Evolutionary conservation across 2,888 invertebrate genomes (phyloP).

Genomic region (Gryllus longicercus): DNA sequence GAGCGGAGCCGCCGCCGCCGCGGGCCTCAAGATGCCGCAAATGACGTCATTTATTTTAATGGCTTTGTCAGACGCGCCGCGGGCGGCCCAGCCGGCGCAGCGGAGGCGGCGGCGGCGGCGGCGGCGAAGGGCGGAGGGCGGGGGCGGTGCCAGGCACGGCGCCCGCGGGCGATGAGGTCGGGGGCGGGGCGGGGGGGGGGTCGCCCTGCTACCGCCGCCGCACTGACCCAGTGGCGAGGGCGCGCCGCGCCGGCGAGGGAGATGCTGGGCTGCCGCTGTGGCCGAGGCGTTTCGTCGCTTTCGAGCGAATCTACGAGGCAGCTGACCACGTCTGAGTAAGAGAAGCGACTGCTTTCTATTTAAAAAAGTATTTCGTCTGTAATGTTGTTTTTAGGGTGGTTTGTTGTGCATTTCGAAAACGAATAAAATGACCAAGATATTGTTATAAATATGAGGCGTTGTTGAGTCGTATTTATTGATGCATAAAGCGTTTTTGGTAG

Average conservation of each 20-base stretch:
- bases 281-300: not conserved
- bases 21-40: slow-evolving; percentile 17
- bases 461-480: too few relatives aligned
- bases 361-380: too few relatives aligned
- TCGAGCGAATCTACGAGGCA: too few relatives aligned
- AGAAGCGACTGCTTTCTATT: too few relatives aligned
- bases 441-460: too few relatives aligned
- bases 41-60: slow-evolving; percentile 17
- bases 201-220: not conserved
- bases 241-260: not conserved
- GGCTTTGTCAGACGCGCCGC: not conserved
- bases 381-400: too few relatives aligned
- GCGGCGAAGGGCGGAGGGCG: not conserved
- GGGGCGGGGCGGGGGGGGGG: not conserved
- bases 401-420: too few relatives aligned
- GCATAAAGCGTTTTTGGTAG: too few relatives aligned
- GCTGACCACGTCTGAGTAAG: too few relatives aligned
- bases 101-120: not conserved
- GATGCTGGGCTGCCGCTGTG: not conserved
- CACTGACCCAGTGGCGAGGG: not conserved
- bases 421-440: too few relatives aligned
- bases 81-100: not conserved
- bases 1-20: not conserved
- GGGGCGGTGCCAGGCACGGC: not conserved
- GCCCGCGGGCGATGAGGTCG: not conserved